Percentiles rank a stretch among this genome's conserved stretches.
Evolutionary conservation across 2,113 vertebrate genomes (phyloP).

Genomic region (Ramphastos sulfuratus): DNA sequence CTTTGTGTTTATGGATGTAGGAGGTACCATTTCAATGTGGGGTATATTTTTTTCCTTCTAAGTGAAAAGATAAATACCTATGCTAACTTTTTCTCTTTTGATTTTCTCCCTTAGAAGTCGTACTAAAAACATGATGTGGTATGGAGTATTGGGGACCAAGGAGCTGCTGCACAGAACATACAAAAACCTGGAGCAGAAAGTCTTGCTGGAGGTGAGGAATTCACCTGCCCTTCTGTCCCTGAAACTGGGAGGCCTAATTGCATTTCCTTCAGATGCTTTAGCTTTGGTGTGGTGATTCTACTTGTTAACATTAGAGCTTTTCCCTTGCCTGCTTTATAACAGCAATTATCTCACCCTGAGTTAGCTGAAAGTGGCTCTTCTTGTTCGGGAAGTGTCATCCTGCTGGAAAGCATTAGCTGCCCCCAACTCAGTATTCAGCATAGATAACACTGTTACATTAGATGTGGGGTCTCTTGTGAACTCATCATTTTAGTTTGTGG

Average conservation of each 20-base stretch:
- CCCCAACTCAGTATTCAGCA: neutral
- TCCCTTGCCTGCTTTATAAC: neutral
- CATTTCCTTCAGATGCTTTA: neutral
- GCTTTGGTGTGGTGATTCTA: neutral
- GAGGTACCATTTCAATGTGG: neutral
- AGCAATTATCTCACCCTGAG: neutral
- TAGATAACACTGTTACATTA: neutral
- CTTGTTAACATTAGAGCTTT: neutral
- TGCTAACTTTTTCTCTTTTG: neutral
- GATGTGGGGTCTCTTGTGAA: neutral
- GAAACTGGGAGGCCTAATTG: neutral
- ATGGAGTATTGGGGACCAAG: conserved; percentile 91
- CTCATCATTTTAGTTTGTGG: neutral
- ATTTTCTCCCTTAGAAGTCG: conserved; percentile 80
- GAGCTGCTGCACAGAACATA: conserved; percentile 93
- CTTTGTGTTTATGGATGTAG: neutral
- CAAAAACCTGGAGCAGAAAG: conserved; percentile 92
- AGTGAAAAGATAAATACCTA: neutral
- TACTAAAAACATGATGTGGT: conserved; percentile 99
- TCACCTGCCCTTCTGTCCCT: neutral
- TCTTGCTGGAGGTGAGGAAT: conserved; percentile 88
- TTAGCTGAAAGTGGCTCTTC: neutral
- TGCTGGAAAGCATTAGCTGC: neutral
- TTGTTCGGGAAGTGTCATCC: neutral
- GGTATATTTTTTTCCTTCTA: neutral